Base-by-base conservation (phyloP, 2,888 invertebrate genomes). In the Lepidonotus clava region DNA sequence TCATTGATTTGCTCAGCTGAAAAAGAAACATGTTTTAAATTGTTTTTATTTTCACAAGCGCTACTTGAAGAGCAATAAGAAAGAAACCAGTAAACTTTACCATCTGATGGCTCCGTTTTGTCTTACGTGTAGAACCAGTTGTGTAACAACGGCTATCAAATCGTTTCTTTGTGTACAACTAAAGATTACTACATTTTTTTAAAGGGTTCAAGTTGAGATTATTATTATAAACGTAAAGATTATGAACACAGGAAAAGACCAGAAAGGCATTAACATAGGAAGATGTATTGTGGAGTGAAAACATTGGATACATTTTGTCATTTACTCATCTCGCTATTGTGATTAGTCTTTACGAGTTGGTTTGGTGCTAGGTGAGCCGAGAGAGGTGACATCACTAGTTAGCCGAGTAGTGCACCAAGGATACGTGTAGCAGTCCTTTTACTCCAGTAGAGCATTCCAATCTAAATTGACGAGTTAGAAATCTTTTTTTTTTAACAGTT, bases 371-470 rank as follows among this genome's bases (percentile, higher is more conserved):
- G 61, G 24, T 61, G 53, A 11, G 1, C 61, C 24, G 61, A 28
- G 1, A 4, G 28, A 11, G 11, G 61, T 61, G 61, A 24, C 61
- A 61, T 61, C 11, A 61, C 28, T 46, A 46, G 46, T 46, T 11
- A 1, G 24, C 28, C 24, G 61, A 61, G 61, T 61, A 61, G 61
- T 46, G 28, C n/a, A 32, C 61, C 28, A 28, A 61, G 1, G 28
- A 2, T 61, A 28, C 61, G 28, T 24, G 24, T 61, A 61, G 61
- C 11, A 28, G 28, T 28, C 24, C 61, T 61, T 61, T 53, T 61
- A 61, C 28, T 61, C 2, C 61, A 28, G 61, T 61, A 61, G 61
- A 61, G 61, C 61, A 61, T 61, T 61, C 61, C 61, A 32, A 61
- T 61, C 28, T 61, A 28, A 61, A 24, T 24, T 0, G 61, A 61